Percentiles rank a stretch among this genome's conserved stretches.
phyloP scores from a whole-genome alignment of 2,113 vertebrate genomes.

The Bothrops jararaca region DNA sequence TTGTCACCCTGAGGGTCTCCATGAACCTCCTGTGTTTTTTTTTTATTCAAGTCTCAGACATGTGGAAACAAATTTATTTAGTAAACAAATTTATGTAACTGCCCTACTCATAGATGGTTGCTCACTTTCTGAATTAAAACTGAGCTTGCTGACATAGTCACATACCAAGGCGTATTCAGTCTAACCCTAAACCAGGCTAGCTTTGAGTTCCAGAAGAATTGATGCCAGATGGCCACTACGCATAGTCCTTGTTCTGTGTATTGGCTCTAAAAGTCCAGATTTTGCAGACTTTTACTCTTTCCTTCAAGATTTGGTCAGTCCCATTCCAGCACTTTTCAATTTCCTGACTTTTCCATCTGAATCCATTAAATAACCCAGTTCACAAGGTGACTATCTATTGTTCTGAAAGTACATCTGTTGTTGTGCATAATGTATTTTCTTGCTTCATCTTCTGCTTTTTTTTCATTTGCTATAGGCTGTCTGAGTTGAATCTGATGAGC shows the following conservation, averaged over 20 bases:
- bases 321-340: background rate
- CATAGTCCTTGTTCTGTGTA: background rate
- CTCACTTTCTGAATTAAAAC: background rate
- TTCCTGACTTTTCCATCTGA: background rate
- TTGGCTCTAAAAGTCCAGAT: background rate
- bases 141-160: background rate
- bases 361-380: background rate
- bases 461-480: too few species aligned
- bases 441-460: background rate
- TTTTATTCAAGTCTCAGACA: background rate
- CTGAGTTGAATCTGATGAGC: too few species aligned
- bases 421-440: background rate
- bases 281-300: background rate
- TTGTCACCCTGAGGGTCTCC: background rate
- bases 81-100: background rate
- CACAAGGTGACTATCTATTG: background rate
- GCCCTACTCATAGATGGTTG: background rate
- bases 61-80: background rate
- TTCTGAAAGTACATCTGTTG: background rate
- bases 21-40: background rate
- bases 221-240: background rate
- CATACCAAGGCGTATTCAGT: background rate
- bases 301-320: background rate
- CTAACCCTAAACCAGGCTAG: background rate
- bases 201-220: background rate